Percentiles rank a stretch among this genome's conserved stretches.
phyloP scores from a whole-genome alignment of 2,113 vertebrate species.

The Paracanthobrama guichenoti region DNA sequence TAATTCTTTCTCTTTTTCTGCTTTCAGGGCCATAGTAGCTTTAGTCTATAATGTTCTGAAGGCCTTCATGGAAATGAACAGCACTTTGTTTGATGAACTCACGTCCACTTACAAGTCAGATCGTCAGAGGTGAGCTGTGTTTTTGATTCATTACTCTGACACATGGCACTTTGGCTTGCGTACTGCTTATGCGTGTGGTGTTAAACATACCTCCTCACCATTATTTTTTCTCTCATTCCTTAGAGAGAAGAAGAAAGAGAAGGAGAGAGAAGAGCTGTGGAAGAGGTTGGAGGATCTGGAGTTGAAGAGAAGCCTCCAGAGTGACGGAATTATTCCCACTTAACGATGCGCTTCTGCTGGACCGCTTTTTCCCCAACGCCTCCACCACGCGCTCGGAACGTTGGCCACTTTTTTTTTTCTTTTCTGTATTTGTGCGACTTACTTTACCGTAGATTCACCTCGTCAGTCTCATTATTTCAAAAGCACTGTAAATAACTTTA shows the following conservation, averaged over 20 bases:
- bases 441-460: conserved; percentile 97
- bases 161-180: no score
- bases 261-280: conserved; percentile 98
- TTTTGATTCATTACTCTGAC: neutral
- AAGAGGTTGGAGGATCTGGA: conserved; percentile 99
- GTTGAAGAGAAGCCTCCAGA: conserved; percentile 95
- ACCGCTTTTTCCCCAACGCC: conserved; percentile 27
- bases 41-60: conserved; percentile 99
- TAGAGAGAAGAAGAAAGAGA: conserved; percentile 99
- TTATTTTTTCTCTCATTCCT: neutral
- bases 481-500: conserved; percentile 99
- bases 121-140: conserved; percentile 91
- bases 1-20: conserved; percentile 16
- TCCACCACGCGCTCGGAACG: conserved; percentile 44
- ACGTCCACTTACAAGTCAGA: conserved; percentile 99
- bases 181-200: no score
- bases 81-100: conserved; percentile 97
- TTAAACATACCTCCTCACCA: neutral
- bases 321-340: conserved; percentile 96
- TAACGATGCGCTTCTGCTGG: conserved; percentile 78
- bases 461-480: conserved; percentile 98
- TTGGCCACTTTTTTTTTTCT: conserved; percentile 60
- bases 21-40: conserved; percentile 93
- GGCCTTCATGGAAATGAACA: conserved; percentile 99
- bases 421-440: conserved; percentile 94